A percentile compares a stretch with the other conserved stretches of the same genome.
Conservation (phyloP, 2,888 invertebrate species). For the Limnephilus marmoratus region DNA sequence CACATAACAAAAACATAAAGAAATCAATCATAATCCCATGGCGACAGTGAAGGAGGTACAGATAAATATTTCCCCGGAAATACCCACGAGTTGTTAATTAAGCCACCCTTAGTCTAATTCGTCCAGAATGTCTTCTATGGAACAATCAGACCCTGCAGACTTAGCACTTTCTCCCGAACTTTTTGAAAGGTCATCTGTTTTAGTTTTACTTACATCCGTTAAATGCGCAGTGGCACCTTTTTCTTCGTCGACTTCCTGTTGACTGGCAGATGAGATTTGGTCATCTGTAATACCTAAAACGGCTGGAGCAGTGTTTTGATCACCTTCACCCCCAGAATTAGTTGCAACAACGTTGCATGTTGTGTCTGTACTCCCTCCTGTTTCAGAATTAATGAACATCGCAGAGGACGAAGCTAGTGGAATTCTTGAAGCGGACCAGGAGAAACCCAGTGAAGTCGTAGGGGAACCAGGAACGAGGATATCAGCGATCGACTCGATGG, state of each 20-base stretch:
- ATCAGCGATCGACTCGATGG: conserved; percentile 68
- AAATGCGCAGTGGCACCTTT: background rate
- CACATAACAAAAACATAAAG: background rate
- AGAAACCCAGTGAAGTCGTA: conserved; percentile 36
- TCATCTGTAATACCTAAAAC: background rate
- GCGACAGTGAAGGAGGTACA: background rate
- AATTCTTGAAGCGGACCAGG: conserved; percentile 57
- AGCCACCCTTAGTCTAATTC: conserved; percentile 42
- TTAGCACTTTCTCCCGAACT: conserved; percentile 21
- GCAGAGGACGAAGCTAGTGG: conserved; percentile 72
- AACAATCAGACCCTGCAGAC: conserved; percentile 15
- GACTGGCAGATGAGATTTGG: background rate
- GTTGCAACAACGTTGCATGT: conserved; percentile 70
- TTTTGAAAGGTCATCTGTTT: conserved; percentile 36
- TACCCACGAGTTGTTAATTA: background rate
- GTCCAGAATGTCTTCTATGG: conserved; percentile 47
- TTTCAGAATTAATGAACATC: conserved; percentile 68
- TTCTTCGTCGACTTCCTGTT: background rate
- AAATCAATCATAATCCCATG: conserved; percentile 14
- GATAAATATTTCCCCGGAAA: background rate
- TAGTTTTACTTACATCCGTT: conserved; percentile 7
- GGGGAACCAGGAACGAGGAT: conserved; percentile 68
- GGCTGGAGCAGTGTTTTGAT: background rate
- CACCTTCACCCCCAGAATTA: background rate
- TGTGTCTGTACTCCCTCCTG: conserved; percentile 68